Evolutionary conservation across 1,140 invertebrate species (phyloP).

Genomic region (Platorchestia sp.): DNA sequence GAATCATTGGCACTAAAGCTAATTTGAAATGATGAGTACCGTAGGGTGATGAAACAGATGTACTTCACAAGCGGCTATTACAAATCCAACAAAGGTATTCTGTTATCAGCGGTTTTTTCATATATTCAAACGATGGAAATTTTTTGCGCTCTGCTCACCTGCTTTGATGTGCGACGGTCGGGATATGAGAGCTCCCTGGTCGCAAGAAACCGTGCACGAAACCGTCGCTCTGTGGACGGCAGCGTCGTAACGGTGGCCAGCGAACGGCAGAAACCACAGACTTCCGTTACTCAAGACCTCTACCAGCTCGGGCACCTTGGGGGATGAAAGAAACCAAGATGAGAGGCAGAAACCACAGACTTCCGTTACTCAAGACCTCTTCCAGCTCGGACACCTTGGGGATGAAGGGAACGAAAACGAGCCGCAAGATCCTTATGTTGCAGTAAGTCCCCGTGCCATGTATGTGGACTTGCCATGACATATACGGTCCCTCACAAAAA

Average conservation of each 20-base stretch:
- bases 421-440: neutral
- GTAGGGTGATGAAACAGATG: too few species aligned
- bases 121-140: neutral
- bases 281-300: constrained; percentile 11
- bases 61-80: too few species aligned
- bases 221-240: neutral
- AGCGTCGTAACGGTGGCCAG: constrained; percentile 22
- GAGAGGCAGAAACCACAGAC: neutral
- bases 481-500: too few species aligned
- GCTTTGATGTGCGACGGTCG: neutral
- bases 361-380: neutral
- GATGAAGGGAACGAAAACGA: neutral
- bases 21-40: too few species aligned
- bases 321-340: neutral
- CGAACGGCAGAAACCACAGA: constrained; percentile 31
- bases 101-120: neutral
- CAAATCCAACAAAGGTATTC: too few species aligned
- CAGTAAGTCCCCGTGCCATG: neutral
- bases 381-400: neutral
- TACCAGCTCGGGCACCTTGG: neutral
- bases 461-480: too few species aligned
- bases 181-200: neutral
- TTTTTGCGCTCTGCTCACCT: neutral
- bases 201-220: constrained; percentile 15
- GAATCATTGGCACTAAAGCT: too few species aligned